Evolutionary conservation across 2,113 vertebrate species (phyloP), one percentile per base, ranked within the genome.

Genomic region (Arvicanthis niloticus): DNA sequence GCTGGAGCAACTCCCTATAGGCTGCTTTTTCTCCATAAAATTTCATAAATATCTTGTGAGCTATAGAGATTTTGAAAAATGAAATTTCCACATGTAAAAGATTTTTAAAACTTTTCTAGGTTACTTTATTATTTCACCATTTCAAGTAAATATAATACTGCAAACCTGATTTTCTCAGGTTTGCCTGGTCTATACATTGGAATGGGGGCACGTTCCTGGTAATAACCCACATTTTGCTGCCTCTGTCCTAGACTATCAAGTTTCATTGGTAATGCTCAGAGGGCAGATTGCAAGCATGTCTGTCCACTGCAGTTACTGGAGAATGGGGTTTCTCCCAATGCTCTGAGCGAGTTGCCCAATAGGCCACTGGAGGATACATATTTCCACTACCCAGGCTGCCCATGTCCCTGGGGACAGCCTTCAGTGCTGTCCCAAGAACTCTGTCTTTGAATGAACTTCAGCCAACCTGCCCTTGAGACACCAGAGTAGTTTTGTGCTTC

Each of bases 71-170:
- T 91, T 80, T 94, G 37, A 60, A 77, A 24, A 77, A 60, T 91
- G 21, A 80, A 95, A 81, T 7, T 88, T 58, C 24, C 16, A 56
- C 4, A 1, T 51, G 8, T 82, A 67, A 90, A 81, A 93, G 42
- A 29, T 53, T 80, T 58, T 67, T 67, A 84, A 56, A 37, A 1
- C 42, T 72, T 77, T 62, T 89, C 42, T 89, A 22, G 31, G 12
- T 90, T 93, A 73, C 92, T 91, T 95, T 80, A 86, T 81, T 86
- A 48, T 53, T 96, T 68, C 12, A 88, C 16, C 86, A 80, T 87
- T 75, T 37, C 72, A 88, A 94, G 70, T 88, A 80, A 91, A 62
- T 76, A 11, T 53, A 72, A 94, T 31, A 7, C 31, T 67, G 29
- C 5, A 24, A 93, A 86, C 34, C 58, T 67, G 58, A 26, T 90